Base-by-base conservation (phyloP, 1,140 invertebrate species). In the Argopecten irradians region DNA sequence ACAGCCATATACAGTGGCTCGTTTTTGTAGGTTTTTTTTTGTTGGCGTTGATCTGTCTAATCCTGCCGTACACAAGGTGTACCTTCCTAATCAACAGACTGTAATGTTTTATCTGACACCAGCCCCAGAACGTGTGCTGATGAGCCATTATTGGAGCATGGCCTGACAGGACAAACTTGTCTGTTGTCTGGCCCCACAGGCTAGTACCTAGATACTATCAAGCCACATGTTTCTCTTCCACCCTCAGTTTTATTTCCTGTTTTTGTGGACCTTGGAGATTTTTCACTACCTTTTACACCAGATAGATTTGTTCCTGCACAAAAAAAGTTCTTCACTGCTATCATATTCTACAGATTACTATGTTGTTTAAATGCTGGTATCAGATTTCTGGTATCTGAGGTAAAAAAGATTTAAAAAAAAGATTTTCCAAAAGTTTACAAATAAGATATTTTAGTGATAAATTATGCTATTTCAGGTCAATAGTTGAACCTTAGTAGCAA, bases 91-190 rank as follows among this genome's bases (percentile, higher is more conserved):
- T 71, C 55, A 71, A 71, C 55, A 71, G 55, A 71, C 55, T 19
- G 3, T 19, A 16, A 46, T 11, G 43, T 28, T n/a, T 71, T 71
- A 71, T 71, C 55, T 71, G 55, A 71, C 55, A 71, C 55, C n/a
- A 71, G n/a, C 55, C 55, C n/a, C 55, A 71, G 55, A 71, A 71
- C 28, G 55, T 71, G 55, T 71, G n/a, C 55, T 28, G 55, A 71
- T 71, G 55, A 71, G 55, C 55, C 16, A 16, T 71, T 71, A 71
- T 71, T 71, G 55, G 55, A 71, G 55, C 55, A 1, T 28, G 55
- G 55, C 11, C 55, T 71, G 55, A 71, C 55, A 71, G 22, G 22
- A 28, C 55, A 8, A 16, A 71, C 55, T n/a, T 28, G 55, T 28
- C 55, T 71, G 55, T 71, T 71, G 55, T 71, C 55, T 71, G 55